These are phyloP conservation scores for Oryzias melastigma DNA, from an alignment of 2,113 vertebrate species.

Conservation along the genomic window DNA sequence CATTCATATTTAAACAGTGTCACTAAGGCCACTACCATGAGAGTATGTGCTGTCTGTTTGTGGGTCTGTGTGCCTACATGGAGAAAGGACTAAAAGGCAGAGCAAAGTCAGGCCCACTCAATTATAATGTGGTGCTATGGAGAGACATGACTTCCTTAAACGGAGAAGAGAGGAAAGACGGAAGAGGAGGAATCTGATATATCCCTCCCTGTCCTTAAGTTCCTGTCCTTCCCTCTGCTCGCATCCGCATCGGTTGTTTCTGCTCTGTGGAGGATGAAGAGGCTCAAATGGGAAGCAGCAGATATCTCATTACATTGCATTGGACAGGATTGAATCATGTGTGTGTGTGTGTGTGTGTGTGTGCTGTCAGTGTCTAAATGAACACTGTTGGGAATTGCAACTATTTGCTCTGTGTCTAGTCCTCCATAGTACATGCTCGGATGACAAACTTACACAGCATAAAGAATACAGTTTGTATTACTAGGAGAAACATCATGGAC, in stretches of 20 bases:
- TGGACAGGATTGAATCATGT: constrained; percentile 47
- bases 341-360: constrained; percentile 34
- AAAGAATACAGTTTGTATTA: neutral
- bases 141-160: constrained; percentile 58
- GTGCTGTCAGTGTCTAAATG: constrained; percentile 43
- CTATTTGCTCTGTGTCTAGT: constrained; percentile 44
- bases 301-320: constrained; percentile 65
- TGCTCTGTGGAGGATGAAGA: constrained; percentile 57
- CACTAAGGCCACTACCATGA: constrained; percentile 59
- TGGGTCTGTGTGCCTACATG: constrained; percentile 49
- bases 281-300: constrained; percentile 55
- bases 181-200: constrained; percentile 43
- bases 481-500: neutral
- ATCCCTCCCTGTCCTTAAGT: constrained; percentile 26
- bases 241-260: constrained; percentile 31
- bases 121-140: constrained; percentile 68
- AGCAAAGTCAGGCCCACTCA: constrained; percentile 67
- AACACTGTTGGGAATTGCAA: constrained; percentile 46
- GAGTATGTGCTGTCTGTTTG: constrained; percentile 38
- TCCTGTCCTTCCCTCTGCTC: constrained; percentile 15
- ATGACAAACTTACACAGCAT: constrained; percentile 5
- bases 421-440: constrained; percentile 23
- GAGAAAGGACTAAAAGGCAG: constrained; percentile 64
- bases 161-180: constrained; percentile 28
- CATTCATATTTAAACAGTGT: constrained; percentile 74